These are phyloP conservation scores for Elephantulus edwardii DNA, from an alignment of 2,113 vertebrate species.

Conservation along the genomic window DNA sequence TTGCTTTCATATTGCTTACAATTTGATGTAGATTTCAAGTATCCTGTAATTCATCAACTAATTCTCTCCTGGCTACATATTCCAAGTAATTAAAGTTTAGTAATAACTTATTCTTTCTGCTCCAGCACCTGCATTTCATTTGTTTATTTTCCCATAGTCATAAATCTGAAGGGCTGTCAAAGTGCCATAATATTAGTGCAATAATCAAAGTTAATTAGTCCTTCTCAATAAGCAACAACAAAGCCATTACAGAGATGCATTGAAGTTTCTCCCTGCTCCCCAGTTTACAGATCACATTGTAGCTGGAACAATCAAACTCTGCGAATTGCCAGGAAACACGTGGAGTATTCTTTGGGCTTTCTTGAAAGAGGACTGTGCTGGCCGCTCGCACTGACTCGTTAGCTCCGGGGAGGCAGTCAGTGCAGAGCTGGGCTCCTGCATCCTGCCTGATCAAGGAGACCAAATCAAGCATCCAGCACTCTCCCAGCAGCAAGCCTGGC, in stretches of 20 bases:
- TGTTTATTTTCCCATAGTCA: slow-evolving; percentile 99
- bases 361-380: slow-evolving; percentile 59
- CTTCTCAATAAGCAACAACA: slow-evolving; percentile 89
- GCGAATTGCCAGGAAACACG: slow-evolving; percentile 68
- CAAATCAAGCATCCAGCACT: accelerated
- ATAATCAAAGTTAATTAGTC: slow-evolving; percentile 99
- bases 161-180: slow-evolving; percentile 98
- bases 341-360: slow-evolving; percentile 54
- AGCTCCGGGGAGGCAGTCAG: slow-evolving; percentile 63
- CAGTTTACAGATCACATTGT: slow-evolving; percentile 72
- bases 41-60: slow-evolving; percentile 92
- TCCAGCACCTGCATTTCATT: slow-evolving; percentile 99
- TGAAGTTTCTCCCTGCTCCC: slow-evolving; percentile 81
- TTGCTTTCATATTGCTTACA: slow-evolving; percentile 79
- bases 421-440: neutral
- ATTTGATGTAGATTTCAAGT: slow-evolving; percentile 87
- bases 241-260: slow-evolving; percentile 86
- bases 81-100: slow-evolving; percentile 98
- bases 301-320: slow-evolving; percentile 77
- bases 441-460: neutral
- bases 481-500: slow-evolving; percentile 7
- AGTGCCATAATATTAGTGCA: slow-evolving; percentile 98
- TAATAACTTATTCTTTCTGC: slow-evolving; percentile 99
- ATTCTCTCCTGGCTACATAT: slow-evolving; percentile 91
- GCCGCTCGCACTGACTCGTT: slow-evolving; percentile 64